Evolutionary conservation across 64 coral and sea anemone genomes (phyloP).

Genomic region (Dendrophyllia cribrosa): DNA sequence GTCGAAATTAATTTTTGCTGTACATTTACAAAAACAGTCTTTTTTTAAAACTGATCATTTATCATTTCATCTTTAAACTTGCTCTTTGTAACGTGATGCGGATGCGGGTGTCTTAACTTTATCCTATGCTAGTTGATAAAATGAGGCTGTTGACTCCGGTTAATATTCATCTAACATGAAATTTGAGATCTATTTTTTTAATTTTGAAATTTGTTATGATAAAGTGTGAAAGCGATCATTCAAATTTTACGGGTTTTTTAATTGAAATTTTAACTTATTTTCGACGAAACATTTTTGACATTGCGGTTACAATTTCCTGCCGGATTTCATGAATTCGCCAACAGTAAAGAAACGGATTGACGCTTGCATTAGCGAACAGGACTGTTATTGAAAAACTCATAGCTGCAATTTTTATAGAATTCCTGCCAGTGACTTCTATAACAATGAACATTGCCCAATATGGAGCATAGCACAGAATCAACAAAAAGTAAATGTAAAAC

Average conservation of each 20-base stretch:
- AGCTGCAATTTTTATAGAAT: background rate
- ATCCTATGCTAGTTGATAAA: too few species aligned
- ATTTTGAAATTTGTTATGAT: too few species aligned
- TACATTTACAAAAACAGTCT: too few species aligned
- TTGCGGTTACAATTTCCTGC: background rate
- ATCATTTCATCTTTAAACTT: too few species aligned
- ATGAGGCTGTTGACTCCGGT: too few species aligned
- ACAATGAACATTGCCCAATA: slow-evolving; percentile 24
- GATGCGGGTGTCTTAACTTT: too few species aligned
- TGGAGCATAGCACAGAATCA: slow-evolving; percentile 29
- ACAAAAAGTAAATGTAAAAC: slow-evolving; percentile 32
- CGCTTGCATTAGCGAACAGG: slow-evolving; percentile 7
- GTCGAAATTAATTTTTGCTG: too few species aligned
- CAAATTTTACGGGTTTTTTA: background rate
- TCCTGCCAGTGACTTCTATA: slow-evolving; percentile 1
- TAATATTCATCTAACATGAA: too few species aligned
- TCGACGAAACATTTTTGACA: background rate
- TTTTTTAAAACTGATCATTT: too few species aligned
- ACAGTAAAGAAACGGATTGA: slow-evolving; percentile 36
- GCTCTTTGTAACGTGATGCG: background rate
- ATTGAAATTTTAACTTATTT: background rate
- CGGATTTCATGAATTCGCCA: slow-evolving; percentile 36
- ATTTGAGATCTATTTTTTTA: too few species aligned
- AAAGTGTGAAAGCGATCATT: background rate
- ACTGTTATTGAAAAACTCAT: slow-evolving; percentile 32